Evolutionary conservation across 1,140 invertebrate species (phyloP).

Genomic region (Oreohelix idahoensis): DNA sequence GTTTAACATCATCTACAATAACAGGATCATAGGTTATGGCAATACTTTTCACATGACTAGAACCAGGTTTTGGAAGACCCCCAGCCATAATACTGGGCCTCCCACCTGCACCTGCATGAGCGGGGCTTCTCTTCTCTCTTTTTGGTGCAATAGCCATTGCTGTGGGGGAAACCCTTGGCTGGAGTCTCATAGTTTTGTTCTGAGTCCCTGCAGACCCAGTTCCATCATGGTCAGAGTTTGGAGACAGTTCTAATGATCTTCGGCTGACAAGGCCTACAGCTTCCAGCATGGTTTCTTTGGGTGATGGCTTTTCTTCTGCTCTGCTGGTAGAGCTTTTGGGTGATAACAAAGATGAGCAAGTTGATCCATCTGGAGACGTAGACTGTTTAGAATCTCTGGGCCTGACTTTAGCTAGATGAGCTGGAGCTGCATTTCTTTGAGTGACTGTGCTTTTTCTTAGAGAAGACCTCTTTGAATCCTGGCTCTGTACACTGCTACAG

Average conservation of each 20-base stretch:
- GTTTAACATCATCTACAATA: constrained; percentile 14
- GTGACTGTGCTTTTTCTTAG: constrained; percentile 44
- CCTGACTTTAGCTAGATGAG: constrained; percentile 35
- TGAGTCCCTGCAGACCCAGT: background rate
- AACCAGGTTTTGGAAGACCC: constrained; percentile 19
- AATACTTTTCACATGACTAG: constrained; percentile 16
- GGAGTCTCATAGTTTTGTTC: constrained; percentile 16
- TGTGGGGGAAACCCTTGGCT: constrained; percentile 32
- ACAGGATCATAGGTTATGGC: constrained; percentile 22
- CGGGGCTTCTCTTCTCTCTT: constrained; percentile 31
- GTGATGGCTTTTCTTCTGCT: constrained; percentile 35
- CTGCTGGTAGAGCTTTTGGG: background rate
- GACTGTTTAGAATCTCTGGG: constrained; percentile 13
- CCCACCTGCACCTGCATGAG: background rate
- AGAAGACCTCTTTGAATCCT: constrained; percentile 31
- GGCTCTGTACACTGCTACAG: constrained; percentile 30
- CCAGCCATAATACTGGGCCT: constrained; percentile 33
- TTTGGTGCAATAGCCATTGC: constrained; percentile 22
- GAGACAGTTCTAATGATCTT: constrained; percentile 31
- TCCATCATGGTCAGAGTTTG: constrained; percentile 26
- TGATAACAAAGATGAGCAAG: constrained; percentile 30
- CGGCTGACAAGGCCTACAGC: constrained; percentile 45
- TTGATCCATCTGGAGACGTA: constrained; percentile 14
- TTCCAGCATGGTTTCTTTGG: constrained; percentile 46
- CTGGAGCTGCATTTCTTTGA: constrained; percentile 41